phyloP scores from a whole-genome alignment of 1,140 invertebrate species.

The Zaprionus lachaisei region DNA sequence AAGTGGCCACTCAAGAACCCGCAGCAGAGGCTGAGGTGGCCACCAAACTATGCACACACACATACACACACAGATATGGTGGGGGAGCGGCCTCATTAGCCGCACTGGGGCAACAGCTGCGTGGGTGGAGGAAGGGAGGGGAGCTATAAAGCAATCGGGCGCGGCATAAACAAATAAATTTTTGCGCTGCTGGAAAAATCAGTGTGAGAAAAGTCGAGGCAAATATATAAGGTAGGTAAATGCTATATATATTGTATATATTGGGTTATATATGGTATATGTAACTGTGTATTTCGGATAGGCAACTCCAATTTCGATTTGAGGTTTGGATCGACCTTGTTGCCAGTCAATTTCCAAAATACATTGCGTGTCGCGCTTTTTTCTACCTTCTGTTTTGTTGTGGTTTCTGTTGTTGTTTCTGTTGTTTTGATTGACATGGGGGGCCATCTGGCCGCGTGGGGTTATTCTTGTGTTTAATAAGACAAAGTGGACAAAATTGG shows the following conservation, averaged over 20 bases:
- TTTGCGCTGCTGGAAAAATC: conserved; percentile 64
- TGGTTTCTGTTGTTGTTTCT: conserved; percentile 13
- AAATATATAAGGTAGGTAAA: conserved; percentile 2
- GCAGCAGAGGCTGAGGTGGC: conserved; percentile 13
- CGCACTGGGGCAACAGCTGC: neutral
- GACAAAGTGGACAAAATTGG: conserved; percentile 46
- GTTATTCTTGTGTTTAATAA: conserved; percentile 53
- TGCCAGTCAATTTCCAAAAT: conserved; percentile 60
- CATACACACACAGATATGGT: neutral
- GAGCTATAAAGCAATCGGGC: conserved; percentile 70
- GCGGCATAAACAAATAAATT: conserved; percentile 77
- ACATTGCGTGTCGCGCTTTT: conserved; percentile 58
- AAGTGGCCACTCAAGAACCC: conserved; percentile 39
- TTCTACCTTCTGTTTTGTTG: neutral
- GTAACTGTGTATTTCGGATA: neutral
- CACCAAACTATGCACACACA: conserved; percentile 7
- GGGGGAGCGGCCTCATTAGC: conserved; percentile 65
- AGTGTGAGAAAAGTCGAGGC: conserved; percentile 60
- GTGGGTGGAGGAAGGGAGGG: neutral
- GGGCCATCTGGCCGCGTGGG: conserved; percentile 51
- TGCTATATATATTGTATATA: neutral
- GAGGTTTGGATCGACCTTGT: conserved; percentile 56
- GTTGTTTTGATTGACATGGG: conserved; percentile 32
- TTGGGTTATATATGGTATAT: neutral
- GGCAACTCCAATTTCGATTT: conserved; percentile 36